Percentiles rank a stretch among this genome's conserved stretches.
These are phyloP conservation scores for Orussus abietinus DNA, from an alignment of 1,140 invertebrate genomes.

Conservation along the genomic window DNA sequence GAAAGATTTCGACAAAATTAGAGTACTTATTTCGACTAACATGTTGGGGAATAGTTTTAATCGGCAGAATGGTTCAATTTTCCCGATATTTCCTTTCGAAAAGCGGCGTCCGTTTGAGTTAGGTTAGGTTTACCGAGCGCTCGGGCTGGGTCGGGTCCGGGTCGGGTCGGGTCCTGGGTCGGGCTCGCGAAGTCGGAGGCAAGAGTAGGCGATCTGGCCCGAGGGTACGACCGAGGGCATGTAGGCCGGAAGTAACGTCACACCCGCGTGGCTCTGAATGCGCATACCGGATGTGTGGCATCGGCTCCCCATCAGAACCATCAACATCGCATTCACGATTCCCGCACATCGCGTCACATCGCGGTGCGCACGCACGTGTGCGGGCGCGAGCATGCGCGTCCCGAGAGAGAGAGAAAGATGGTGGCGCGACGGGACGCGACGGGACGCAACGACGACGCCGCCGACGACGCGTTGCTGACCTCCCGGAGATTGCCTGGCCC, in stretches of 20 bases:
- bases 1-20: too few relatives aligned
- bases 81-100: too few relatives aligned
- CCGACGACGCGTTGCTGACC: not conserved
- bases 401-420: not conserved
- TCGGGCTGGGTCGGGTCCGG: too few relatives aligned
- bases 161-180: too few relatives aligned
- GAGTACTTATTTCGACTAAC: too few relatives aligned
- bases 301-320: slow-evolving; percentile 53
- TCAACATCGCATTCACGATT: slow-evolving; percentile 48
- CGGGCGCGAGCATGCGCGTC: slow-evolving; percentile 15
- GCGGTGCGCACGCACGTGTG: slow-evolving; percentile 31
- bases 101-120: too few relatives aligned
- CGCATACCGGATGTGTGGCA: slow-evolving; percentile 56
- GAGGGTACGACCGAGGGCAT: slow-evolving; percentile 46
- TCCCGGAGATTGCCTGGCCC: not conserved
- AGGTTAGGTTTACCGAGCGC: too few relatives aligned
- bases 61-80: too few relatives aligned
- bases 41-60: too few relatives aligned
- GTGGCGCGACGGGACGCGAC: too few relatives aligned
- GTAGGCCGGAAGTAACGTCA: slow-evolving; percentile 55
- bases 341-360: slow-evolving; percentile 42
- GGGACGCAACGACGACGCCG: too few relatives aligned
- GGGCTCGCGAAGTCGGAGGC: too few relatives aligned
- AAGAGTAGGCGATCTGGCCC: slow-evolving; percentile 33
- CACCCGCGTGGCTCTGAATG: slow-evolving; percentile 55